Conservation (phyloP, 1,140 invertebrate species). For the Brachionus rubens region DNA sequence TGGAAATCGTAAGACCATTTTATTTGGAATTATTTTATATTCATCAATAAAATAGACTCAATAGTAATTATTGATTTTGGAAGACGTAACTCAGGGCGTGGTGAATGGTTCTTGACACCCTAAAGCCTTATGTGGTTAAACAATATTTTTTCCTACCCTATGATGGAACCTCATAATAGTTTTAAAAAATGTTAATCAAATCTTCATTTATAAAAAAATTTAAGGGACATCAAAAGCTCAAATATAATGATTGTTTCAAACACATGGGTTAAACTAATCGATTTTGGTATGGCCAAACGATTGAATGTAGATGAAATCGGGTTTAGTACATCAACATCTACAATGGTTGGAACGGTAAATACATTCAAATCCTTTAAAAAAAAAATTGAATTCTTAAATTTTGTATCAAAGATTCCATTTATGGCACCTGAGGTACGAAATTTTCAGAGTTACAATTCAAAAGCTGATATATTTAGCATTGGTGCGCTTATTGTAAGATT, state of each 20-base stretch:
- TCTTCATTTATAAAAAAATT: neutral
- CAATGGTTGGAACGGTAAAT: constrained; percentile 45
- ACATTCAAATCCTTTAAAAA: neutral
- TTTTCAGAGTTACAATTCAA: constrained; percentile 45
- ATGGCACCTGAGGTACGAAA: constrained; percentile 43
- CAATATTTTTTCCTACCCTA: too few relatives aligned
- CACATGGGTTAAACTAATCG: constrained; percentile 43
- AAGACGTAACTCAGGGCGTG: too few relatives aligned
- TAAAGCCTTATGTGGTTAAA: too few relatives aligned
- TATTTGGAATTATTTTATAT: too few relatives aligned
- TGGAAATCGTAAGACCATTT: too few relatives aligned
- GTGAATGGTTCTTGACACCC: too few relatives aligned
- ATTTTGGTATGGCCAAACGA: constrained; percentile 43
- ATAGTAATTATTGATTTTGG: too few relatives aligned
- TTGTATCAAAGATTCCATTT: constrained; percentile 20
- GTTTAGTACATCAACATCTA: constrained; percentile 39
- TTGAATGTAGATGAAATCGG: constrained; percentile 36
- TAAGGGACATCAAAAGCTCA: constrained; percentile 45
- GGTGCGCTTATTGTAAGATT: constrained; percentile 20
- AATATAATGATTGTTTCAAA: constrained; percentile 43
- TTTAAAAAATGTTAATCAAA: too few relatives aligned
- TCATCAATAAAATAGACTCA: too few relatives aligned
- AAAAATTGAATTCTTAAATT: neutral
- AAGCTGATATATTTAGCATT: constrained; percentile 43
- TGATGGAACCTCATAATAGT: too few relatives aligned